Conservation (phyloP, 1,140 invertebrate genomes). For the Apolygus lucorum region DNA sequence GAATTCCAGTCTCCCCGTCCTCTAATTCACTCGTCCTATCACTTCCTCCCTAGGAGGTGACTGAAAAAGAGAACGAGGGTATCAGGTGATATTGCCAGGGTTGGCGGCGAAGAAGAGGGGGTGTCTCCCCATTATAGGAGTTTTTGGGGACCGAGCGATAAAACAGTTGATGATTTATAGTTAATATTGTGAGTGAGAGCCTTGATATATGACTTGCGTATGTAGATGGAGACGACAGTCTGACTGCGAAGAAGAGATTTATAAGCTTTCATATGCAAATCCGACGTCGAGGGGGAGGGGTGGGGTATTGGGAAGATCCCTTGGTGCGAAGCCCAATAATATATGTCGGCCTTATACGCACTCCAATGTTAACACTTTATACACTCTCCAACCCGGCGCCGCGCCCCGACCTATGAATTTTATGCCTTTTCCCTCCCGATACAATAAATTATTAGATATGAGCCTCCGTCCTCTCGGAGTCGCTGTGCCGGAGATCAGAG, state of each 20-base stretch:
- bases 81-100: background rate
- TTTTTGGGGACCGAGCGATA: slow-evolving; percentile 2
- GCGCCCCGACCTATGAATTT: background rate
- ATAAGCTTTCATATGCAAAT: slow-evolving; percentile 28
- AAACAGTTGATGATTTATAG: slow-evolving; percentile 25
- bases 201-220: slow-evolving; percentile 19
- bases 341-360: slow-evolving; percentile 24
- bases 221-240: slow-evolving; percentile 24
- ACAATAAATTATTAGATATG: background rate
- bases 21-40: too few species aligned
- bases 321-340: slow-evolving; percentile 14
- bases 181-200: slow-evolving; percentile 27
- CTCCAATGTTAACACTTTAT: slow-evolving; percentile 25
- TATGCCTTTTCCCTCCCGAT: background rate
- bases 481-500: too few species aligned
- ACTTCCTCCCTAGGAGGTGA: too few species aligned
- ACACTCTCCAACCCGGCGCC: background rate
- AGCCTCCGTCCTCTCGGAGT: too few species aligned
- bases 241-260: slow-evolving; percentile 26
- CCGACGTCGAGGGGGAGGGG: background rate
- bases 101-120: too few species aligned
- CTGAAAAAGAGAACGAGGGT: background rate
- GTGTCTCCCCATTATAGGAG: background rate
- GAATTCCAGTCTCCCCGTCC: too few species aligned
- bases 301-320: slow-evolving; percentile 15